Percentiles rank a stretch among this genome's conserved stretches.
Conservation (phyloP, 2,888 invertebrate genomes). For the Muschampia plurimacula region DNA sequence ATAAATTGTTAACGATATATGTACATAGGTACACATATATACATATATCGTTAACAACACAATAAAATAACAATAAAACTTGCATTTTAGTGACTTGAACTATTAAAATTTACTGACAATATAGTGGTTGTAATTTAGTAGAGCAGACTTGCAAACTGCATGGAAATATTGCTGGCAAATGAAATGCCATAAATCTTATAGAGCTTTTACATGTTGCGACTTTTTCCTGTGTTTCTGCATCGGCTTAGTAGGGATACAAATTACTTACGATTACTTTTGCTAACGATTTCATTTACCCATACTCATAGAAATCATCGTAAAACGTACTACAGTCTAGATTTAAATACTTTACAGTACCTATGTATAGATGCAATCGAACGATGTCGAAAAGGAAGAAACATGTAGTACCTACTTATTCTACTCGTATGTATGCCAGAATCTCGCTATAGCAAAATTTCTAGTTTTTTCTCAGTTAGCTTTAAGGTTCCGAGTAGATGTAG, state of each 20-base stretch:
- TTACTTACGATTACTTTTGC: too few species aligned
- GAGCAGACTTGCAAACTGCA: constrained; percentile 14
- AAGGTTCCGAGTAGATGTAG: constrained; percentile 17
- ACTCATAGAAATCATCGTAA: too few species aligned
- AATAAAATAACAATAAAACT: not conserved
- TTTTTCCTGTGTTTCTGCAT: not conserved
- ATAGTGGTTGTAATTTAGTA: constrained; percentile 13
- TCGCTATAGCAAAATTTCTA: not conserved
- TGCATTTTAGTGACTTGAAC: not conserved
- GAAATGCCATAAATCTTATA: constrained; percentile 25
- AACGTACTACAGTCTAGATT: too few species aligned
- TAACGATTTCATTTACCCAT: too few species aligned
- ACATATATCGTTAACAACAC: too few species aligned
- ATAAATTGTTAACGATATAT: not conserved
- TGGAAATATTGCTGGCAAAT: constrained; percentile 21
- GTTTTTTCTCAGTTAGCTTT: not conserved
- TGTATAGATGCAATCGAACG: too few species aligned
- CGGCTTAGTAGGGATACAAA: not conserved
- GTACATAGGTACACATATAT: too few species aligned
- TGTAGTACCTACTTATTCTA: constrained; percentile 7
- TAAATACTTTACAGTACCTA: too few species aligned
- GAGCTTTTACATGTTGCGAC: too few species aligned
- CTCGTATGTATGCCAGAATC: constrained; percentile 14
- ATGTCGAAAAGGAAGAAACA: constrained; percentile 9
- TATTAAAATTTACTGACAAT: not conserved